Base-by-base conservation (phyloP, 2,797 vertebrate genomes). In the Mormyrus hasselquistii region DNA sequence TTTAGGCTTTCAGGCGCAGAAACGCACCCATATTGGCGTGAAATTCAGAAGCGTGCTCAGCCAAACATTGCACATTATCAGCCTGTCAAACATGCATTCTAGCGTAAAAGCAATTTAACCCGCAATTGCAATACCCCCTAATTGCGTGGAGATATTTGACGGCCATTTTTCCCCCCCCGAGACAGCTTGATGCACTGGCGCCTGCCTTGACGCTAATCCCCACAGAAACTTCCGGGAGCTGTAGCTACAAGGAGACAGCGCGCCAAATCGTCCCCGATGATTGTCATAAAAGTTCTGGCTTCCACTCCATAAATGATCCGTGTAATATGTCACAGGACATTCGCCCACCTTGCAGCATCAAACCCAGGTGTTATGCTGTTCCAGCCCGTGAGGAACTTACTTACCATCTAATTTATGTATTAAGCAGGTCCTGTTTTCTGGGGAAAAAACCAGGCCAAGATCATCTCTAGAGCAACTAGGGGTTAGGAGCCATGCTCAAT, bases 21-120 rank as follows among this genome's bases (percentile, higher is more conserved):
- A 52, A 85, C 2, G 49, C 22, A 52, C n/a, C 82, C 82, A 85
- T 85, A 52, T 25, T 52, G 82, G n/a, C n/a, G 22, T 85, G 57
- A 83, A 83, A 57, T 73, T 57, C 41, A 34, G 29, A 55, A 52
- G 49, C 50, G 55, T 57, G 25, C 25, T 44, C 29, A n/a, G 29
- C 73, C 19, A 57, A n/a, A 52, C 53, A 44, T 83, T 38, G 34
- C 34, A 29, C 34, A 76, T 88, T 59, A 53, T 59, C 14, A 44
- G 76, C 88, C n/a, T 44, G 76, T 84, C 29, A 41, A 52, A 88
- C 44, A 44, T 44, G 73, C 65, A n/a, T 88, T 83, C 73, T 88
- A 82, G 73, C 73, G 52, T 82, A 88, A 38, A 55, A 88, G 34
- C 52, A 57, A 83, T 83, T 83, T 88, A 85, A 52, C 10, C 82